Evolutionary conservation across 1,140 invertebrate genomes (phyloP).

Genomic region (Nixonia krombeini): DNA sequence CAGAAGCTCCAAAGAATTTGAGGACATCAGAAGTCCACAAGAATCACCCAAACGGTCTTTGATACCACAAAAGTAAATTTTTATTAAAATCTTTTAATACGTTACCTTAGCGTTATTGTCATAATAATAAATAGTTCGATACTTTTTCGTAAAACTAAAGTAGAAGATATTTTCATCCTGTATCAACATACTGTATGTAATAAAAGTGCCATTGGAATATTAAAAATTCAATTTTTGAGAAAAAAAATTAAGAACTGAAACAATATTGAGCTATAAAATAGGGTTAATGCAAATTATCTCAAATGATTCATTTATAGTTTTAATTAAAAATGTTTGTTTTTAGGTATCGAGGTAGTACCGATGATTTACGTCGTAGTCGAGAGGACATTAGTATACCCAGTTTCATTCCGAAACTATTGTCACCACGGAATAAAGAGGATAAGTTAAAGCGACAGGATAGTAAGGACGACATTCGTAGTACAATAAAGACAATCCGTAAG

Average conservation of each 20-base stretch:
- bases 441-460: slow-evolving; percentile 61
- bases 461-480: slow-evolving; percentile 57
- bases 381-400: slow-evolving; percentile 66
- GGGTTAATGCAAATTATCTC: no score
- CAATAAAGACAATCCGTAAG: slow-evolving; percentile 25
- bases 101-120: no score
- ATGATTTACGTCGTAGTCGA: slow-evolving; percentile 64
- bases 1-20: slow-evolving; percentile 64
- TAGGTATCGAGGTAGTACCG: slow-evolving; percentile 66
- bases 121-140: no score
- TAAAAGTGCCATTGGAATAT: no score
- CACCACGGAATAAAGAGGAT: slow-evolving; percentile 59
- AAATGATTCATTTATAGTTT: background rate
- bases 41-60: slow-evolving; percentile 66
- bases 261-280: no score
- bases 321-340: slow-evolving; percentile 4
- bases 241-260: no score
- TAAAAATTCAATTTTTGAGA: no score
- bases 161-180: no score
- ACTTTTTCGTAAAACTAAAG: no score
- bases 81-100: no score
- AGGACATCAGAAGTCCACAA: slow-evolving; percentile 65
- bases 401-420: slow-evolving; percentile 65
- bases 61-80: slow-evolving; percentile 68
- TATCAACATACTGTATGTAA: no score